Evolutionary conservation across 2,888 invertebrate genomes (phyloP), one percentile per base, ranked within the genome.

Genomic region (Quadriops clusia): DNA sequence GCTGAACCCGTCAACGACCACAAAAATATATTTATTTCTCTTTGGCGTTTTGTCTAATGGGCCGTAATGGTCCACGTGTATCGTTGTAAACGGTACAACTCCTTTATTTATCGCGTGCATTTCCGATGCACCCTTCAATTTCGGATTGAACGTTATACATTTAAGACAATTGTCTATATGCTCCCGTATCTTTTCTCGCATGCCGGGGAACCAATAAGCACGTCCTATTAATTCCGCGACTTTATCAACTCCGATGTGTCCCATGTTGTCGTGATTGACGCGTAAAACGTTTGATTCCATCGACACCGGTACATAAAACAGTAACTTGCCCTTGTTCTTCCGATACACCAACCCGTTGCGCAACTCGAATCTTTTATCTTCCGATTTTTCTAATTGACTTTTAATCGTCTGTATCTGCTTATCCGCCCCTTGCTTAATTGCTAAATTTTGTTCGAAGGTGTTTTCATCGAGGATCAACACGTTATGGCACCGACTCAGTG

Each of bases 131-230:
- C 22, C 20, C 17, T 18, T 29, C 3, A 17, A 25, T n/a, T n/a
- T n/a, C n/a, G n/a, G n/a, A n/a, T n/a, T n/a, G 14, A 17, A 32
- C 3, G 17, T 17, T 15, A 32, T 17, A 16, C 30, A 34, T 31
- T 34, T 34, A 6, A 34, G 23, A 33, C 24, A 30, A 23, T 33
- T 33, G 11, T 15, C 20, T 9, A 33, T 31, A 30, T 33, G 20
- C n/a, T 28, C 13, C 17, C 24, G 16, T 13, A 33, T 25, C 16
- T 33, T 33, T 7, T 14, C 5, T 9, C 23, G 29, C 17, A 30
- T 15, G 11, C 18, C 20, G 14, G 33, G 33, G 20, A 33, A 33
- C 33, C 33, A 33, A 23, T 33, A 33, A n/a, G 24, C 30, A 16
- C 17, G 30, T 10, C n/a, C 13, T 7, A 33, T 22, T n/a, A 17